These are phyloP conservation scores for Pocillopora verrucosa DNA, from an alignment of 64 coral and sea anemone species.

Conservation along the genomic window DNA sequence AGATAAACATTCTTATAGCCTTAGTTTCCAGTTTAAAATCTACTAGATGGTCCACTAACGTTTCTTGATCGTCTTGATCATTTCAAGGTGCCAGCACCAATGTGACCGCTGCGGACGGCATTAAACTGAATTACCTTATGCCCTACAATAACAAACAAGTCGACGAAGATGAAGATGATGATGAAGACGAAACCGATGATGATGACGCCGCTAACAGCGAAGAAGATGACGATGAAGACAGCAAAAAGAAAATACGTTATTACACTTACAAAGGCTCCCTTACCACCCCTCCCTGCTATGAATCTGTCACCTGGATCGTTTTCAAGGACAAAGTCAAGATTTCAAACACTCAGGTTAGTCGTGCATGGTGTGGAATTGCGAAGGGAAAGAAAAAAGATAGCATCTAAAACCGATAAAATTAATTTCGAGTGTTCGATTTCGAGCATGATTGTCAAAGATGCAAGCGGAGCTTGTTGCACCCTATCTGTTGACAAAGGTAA, in stretches of 20 bases:
- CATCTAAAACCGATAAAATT: too few species aligned
- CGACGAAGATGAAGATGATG: not conserved
- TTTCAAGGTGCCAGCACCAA: not conserved
- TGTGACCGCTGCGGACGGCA: not conserved
- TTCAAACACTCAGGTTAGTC: not conserved
- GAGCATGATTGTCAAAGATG: too few species aligned
- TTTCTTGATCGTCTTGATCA: too few species aligned
- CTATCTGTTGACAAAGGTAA: too few species aligned
- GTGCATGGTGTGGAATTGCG: too few species aligned
- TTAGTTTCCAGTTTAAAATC: too few species aligned
- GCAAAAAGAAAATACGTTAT: slow-evolving; percentile 15
- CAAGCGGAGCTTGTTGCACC: too few species aligned
- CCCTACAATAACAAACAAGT: not conserved
- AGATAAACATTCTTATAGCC: too few species aligned
- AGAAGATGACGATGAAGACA: not conserved
- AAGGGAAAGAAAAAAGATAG: too few species aligned
- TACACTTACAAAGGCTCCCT: slow-evolving; percentile 78
- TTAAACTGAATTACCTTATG: not conserved
- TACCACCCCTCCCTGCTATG: slow-evolving; percentile 81
- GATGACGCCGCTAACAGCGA: not conserved
- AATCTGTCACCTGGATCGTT: slow-evolving; percentile 79
- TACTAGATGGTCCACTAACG: too few species aligned
- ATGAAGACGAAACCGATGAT: not conserved
- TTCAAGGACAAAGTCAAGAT: not conserved
- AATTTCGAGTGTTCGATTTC: too few species aligned